Conservation (phyloP, 2,888 invertebrate genomes). For the Caradrina kadenii region DNA sequence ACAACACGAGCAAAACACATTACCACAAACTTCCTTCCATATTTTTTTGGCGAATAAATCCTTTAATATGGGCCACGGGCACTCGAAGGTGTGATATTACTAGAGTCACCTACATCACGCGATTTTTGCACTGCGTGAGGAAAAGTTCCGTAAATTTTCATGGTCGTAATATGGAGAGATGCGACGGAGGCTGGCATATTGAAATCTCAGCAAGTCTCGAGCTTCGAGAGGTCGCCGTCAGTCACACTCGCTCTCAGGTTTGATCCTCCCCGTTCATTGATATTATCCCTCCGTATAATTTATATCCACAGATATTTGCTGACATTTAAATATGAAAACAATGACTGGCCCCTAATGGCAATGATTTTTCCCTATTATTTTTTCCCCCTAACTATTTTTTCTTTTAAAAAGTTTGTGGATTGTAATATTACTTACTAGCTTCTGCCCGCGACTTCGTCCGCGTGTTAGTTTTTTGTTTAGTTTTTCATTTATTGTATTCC, state of each 20-base stretch:
- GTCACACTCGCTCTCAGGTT: conserved; percentile 61
- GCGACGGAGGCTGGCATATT: conserved; percentile 63
- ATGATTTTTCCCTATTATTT: too few species aligned
- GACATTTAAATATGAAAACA: conserved; percentile 39
- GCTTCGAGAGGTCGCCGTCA: conserved; percentile 67
- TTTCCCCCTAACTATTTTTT: conserved; percentile 10
- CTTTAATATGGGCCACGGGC: neutral
- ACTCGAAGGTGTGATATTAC: conserved; percentile 25
- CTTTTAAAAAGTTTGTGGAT: conserved; percentile 26
- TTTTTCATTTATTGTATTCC: neutral
- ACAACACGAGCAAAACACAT: neutral
- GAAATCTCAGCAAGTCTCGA: conserved; percentile 65
- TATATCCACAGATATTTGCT: conserved; percentile 42
- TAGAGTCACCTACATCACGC: conserved; percentile 24
- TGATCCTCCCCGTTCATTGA: conserved; percentile 46
- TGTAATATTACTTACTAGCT: too few species aligned
- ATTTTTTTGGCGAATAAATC: conserved; percentile 8
- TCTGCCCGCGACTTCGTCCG: too few species aligned
- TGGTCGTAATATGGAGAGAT: conserved; percentile 44
- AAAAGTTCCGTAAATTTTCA: conserved; percentile 46
- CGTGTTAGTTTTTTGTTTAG: conserved; percentile 6
- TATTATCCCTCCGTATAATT: conserved; percentile 51
- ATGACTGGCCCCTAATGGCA: conserved; percentile 35
- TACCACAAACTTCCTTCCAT: neutral
- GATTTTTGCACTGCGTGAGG: conserved; percentile 38